Evolutionary conservation across 2,797 vertebrate genomes (phyloP).

Genomic region (Oreochromis mossambicus): DNA sequence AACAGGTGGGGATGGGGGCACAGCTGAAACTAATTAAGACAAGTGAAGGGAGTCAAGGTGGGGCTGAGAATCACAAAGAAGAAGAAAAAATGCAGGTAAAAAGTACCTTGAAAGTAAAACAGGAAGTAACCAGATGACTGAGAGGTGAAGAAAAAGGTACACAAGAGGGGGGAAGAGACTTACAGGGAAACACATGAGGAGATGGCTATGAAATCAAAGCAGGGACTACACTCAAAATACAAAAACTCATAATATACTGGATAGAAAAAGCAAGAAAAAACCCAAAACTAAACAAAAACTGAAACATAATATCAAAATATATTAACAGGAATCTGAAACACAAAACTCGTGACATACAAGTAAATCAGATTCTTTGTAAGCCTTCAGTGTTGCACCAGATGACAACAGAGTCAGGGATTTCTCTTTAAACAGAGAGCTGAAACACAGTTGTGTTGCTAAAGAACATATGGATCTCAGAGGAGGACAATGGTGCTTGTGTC

Average conservation of each 20-base stretch:
- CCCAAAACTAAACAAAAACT: not conserved
- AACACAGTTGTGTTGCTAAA: not conserved
- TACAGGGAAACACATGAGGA: not conserved
- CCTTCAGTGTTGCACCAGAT: not conserved
- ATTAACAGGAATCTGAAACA: not conserved
- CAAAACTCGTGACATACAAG: not conserved
- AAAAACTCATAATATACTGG: not conserved
- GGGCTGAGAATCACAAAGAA: not conserved
- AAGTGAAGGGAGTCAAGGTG: not conserved
- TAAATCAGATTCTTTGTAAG: not conserved
- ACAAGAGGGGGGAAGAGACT: not conserved
- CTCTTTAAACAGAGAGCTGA: not conserved
- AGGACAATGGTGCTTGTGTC: not conserved
- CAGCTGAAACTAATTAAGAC: not conserved
- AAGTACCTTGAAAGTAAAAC: not conserved
- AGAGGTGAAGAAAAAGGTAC: not conserved
- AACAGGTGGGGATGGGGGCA: not conserved
- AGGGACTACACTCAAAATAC: not conserved
- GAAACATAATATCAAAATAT: not conserved
- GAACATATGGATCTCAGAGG: not conserved
- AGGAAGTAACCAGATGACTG: not conserved
- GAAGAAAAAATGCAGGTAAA: not conserved
- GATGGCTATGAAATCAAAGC: not conserved
- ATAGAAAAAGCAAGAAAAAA: fast-evolving
- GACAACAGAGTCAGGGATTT: not conserved